These are phyloP conservation scores for Aeoliscus strigatus DNA, from an alignment of 2,797 vertebrate species.

Conservation along the genomic window DNA sequence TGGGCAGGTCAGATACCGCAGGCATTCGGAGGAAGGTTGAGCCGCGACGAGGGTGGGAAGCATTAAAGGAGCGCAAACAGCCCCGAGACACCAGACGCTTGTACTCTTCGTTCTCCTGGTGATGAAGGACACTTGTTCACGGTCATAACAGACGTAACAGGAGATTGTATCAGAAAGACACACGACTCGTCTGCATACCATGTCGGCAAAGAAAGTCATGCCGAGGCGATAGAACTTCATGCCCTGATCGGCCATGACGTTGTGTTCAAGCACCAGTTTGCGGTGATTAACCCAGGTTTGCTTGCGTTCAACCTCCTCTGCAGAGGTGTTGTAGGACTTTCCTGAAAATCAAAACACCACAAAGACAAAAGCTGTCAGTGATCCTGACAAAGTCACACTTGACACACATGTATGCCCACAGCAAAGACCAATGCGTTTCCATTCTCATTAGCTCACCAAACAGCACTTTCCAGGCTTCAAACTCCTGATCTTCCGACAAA, in stretches of 20 bases:
- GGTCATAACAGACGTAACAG: too few species aligned
- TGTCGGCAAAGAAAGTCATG: slow-evolving; percentile 76
- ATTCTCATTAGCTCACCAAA: too few species aligned
- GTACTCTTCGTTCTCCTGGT: slow-evolving; percentile 76
- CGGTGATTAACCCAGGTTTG: slow-evolving; percentile 72
- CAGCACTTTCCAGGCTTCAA: slow-evolving; percentile 75
- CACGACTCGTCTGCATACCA: too few species aligned
- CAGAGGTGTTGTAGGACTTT: slow-evolving; percentile 59
- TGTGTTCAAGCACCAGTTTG: slow-evolving; percentile 73
- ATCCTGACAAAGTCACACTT: too few species aligned
- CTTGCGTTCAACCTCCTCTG: slow-evolving; percentile 62
- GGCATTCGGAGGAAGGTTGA: slow-evolving; percentile 55
- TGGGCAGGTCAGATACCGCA: slow-evolving; percentile 42
- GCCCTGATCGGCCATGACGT: slow-evolving; percentile 75
- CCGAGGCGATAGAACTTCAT: slow-evolving; percentile 74
- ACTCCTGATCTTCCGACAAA: slow-evolving; percentile 78
- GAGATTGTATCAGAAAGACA: too few species aligned
- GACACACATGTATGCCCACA: too few species aligned
- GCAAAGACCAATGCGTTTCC: too few species aligned
- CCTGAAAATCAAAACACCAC: too few species aligned
- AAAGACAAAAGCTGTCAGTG: too few species aligned
- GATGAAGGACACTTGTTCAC: slow-evolving; percentile 1
- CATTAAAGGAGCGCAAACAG: slow-evolving; percentile 66
- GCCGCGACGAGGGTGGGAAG: slow-evolving; percentile 45
- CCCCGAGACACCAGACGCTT: slow-evolving; percentile 46